phyloP scores from a whole-genome alignment of 2,113 vertebrate species.

The Eira barbara region DNA sequence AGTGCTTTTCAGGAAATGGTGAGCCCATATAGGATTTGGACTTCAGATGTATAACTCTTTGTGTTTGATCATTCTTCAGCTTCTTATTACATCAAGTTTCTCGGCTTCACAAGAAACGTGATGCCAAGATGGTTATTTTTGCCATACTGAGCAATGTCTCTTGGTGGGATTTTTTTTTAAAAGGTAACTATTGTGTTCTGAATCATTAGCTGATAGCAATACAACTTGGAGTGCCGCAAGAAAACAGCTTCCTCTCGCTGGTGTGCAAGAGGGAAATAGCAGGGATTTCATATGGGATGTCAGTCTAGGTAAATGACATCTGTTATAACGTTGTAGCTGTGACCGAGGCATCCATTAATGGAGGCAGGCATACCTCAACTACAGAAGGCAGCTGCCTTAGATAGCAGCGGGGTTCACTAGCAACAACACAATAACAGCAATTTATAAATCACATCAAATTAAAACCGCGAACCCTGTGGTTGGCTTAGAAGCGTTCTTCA shows the following conservation, averaged over 20 bases:
- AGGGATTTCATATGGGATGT: neutral
- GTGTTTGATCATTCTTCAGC: neutral
- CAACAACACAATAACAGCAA: slow-evolving; percentile 62
- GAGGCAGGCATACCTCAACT: slow-evolving; percentile 4
- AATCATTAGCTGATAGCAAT: slow-evolving; percentile 67
- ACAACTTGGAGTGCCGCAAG: neutral
- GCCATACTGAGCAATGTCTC: slow-evolving; percentile 56
- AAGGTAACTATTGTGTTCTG: slow-evolving; percentile 43
- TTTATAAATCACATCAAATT: slow-evolving; percentile 75
- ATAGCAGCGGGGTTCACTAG: slow-evolving; percentile 59
- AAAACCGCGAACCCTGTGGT: slow-evolving; percentile 46
- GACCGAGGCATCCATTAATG: slow-evolving; percentile 60
- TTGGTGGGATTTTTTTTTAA: slow-evolving; percentile 32
- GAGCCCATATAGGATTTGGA: neutral
- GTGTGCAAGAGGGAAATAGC: slow-evolving; percentile 43
- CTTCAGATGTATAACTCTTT: neutral
- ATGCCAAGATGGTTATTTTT: neutral
- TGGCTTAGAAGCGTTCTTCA: neutral
- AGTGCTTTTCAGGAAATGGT: neutral
- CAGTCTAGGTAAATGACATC: slow-evolving; percentile 70
- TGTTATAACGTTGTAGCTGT: slow-evolving; percentile 60
- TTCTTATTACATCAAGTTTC: slow-evolving; percentile 6
- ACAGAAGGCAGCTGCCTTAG: slow-evolving; percentile 44
- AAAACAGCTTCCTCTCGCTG: slow-evolving; percentile 36
- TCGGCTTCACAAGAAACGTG: slow-evolving; percentile 33